Conservation (phyloP, 2,888 invertebrate genomes). For the Volucella bombylans region DNA sequence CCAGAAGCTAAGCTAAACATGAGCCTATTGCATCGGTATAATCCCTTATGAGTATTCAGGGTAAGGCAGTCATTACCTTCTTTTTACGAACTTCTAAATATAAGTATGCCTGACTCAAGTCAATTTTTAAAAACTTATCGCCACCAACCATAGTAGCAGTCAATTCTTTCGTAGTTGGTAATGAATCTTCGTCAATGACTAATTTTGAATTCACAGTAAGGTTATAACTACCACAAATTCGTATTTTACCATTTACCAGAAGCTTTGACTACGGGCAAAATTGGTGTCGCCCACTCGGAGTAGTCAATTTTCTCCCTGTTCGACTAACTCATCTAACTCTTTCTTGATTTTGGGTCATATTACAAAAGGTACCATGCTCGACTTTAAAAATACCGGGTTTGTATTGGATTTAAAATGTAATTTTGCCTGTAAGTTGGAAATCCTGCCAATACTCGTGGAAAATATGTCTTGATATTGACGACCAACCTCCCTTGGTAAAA, state of each 20-base stretch:
- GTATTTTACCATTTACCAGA: slow-evolving; percentile 7
- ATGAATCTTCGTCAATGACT: no score
- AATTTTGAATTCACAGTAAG: no score
- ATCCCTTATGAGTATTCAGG: no score
- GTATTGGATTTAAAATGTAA: slow-evolving; percentile 24
- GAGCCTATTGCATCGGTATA: no score
- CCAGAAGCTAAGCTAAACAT: no score
- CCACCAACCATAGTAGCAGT: no score
- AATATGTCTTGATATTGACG: slow-evolving; percentile 13
- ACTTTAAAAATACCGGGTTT: not conserved
- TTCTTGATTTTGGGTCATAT: slow-evolving; percentile 8
- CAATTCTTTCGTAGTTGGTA: no score
- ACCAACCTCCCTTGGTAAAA: not conserved
- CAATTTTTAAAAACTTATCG: no score
- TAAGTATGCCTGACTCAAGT: no score
- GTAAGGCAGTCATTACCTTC: no score
- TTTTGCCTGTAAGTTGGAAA: slow-evolving; percentile 20
- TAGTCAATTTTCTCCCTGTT: slow-evolving; percentile 11
- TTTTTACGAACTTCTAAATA: no score
- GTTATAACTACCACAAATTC: not conserved
- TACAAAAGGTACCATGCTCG: not conserved
- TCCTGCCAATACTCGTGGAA: slow-evolving; percentile 9
- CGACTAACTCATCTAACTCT: slow-evolving; percentile 8
- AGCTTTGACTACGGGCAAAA: slow-evolving; percentile 18
- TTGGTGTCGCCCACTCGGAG: slow-evolving; percentile 19